phyloP scores from a whole-genome alignment of 2,888 invertebrate species.

The Pegoplata infirma region DNA sequence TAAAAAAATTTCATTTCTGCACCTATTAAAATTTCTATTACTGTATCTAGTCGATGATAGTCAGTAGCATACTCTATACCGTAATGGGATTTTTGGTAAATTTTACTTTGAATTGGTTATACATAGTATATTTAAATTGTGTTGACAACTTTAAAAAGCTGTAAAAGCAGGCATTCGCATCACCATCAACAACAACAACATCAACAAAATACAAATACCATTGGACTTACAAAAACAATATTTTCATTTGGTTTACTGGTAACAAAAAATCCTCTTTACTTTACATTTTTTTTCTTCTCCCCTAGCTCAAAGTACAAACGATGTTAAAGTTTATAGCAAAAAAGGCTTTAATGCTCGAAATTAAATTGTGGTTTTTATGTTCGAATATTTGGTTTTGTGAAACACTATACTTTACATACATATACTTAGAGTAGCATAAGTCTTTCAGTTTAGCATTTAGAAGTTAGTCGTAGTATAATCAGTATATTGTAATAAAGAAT shows the following conservation, averaged over 20 bases:
- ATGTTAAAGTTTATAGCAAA: constrained; percentile 50
- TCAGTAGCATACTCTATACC: neutral
- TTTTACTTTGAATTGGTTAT: constrained; percentile 53
- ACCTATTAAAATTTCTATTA: neutral
- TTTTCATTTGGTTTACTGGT: neutral
- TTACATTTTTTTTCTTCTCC: neutral
- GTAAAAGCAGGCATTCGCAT: constrained; percentile 23
- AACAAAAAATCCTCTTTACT: neutral
- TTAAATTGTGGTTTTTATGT: constrained; percentile 58
- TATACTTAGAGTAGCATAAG: neutral
- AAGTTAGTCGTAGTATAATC: neutral
- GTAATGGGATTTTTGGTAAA: constrained; percentile 47
- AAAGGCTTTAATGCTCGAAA: constrained; percentile 51
- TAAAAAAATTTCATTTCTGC: too few species aligned
- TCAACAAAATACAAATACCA: constrained; percentile 6
- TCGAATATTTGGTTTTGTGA: constrained; percentile 50
- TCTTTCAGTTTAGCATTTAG: neutral
- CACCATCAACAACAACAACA: constrained; percentile 15
- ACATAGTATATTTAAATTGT: constrained; percentile 51
- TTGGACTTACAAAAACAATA: constrained; percentile 7
- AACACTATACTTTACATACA: constrained; percentile 29
- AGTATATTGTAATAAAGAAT: too few species aligned
- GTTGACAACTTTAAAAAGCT: constrained; percentile 58
- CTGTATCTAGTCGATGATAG: too few species aligned
- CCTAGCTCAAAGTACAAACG: constrained; percentile 11